These are phyloP conservation scores for Sesia apiformis DNA, from an alignment of 2,888 invertebrate genomes.

Conservation along the genomic window DNA sequence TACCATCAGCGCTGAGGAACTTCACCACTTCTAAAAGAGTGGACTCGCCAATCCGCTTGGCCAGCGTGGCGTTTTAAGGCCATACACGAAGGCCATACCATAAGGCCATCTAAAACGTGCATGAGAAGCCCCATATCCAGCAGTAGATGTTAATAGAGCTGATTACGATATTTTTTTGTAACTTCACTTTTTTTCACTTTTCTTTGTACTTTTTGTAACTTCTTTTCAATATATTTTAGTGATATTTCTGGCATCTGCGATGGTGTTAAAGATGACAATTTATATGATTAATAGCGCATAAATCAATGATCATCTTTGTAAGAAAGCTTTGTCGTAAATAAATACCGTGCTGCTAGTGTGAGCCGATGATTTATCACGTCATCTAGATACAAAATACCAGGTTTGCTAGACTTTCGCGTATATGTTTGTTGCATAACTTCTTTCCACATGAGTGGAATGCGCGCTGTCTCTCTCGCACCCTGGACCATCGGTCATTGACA, in stretches of 20 bases:
- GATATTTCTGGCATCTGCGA: background rate
- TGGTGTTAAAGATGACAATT: background rate
- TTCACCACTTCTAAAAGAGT: too few relatives aligned
- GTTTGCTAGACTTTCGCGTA: constrained; percentile 47
- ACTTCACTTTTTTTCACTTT: too few relatives aligned
- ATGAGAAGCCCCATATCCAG: too few relatives aligned
- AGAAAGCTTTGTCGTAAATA: background rate
- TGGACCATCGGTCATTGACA: constrained; percentile 63
- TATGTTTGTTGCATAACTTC: constrained; percentile 65
- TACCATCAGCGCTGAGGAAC: too few relatives aligned
- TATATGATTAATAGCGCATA: background rate
- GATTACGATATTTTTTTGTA: too few relatives aligned
- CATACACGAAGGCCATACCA: too few relatives aligned
- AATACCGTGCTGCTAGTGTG: background rate
- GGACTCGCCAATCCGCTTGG: too few relatives aligned
- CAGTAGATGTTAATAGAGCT: too few relatives aligned
- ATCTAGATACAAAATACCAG: constrained; percentile 38
- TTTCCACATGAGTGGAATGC: constrained; percentile 61
- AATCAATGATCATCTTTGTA: background rate
- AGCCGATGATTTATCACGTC: constrained; percentile 22
- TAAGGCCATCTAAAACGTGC: too few relatives aligned
- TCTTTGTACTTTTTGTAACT: too few relatives aligned
- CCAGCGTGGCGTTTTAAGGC: too few relatives aligned
- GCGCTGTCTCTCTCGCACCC: constrained; percentile 50
- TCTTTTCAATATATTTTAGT: background rate